Percentiles rank a stretch among this genome's conserved stretches.
These are phyloP conservation scores for Pachypeltis micranthus DNA, from an alignment of 1,140 invertebrate species.

Conservation along the genomic window DNA sequence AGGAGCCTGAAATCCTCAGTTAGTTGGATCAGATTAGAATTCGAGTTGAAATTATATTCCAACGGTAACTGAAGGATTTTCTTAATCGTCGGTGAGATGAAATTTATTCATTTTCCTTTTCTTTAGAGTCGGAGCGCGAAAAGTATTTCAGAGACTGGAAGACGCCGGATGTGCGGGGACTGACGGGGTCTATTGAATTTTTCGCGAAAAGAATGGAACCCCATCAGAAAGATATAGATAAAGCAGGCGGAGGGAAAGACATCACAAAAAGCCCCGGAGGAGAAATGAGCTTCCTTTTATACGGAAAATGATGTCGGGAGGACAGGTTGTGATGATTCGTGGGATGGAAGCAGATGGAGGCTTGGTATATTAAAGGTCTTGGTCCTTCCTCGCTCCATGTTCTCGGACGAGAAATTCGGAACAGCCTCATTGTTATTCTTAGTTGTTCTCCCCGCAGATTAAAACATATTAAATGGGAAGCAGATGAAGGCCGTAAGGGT, in stretches of 20 bases:
- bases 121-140: too few relatives aligned
- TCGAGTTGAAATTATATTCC: too few relatives aligned
- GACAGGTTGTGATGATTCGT: slow-evolving; percentile 5
- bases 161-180: too few relatives aligned
- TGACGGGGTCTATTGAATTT: slow-evolving; percentile 7
- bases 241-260: neutral
- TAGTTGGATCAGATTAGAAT: too few relatives aligned
- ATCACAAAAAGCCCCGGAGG: neutral
- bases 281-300: slow-evolving; percentile 9
- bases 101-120: too few relatives aligned
- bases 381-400: neutral
- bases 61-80: too few relatives aligned
- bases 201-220: slow-evolving; percentile 2
- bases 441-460: neutral
- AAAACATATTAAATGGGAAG: neutral
- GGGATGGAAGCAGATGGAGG: neutral
- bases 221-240: slow-evolving; percentile 8
- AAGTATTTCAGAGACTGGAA: too few relatives aligned
- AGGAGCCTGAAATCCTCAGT: too few relatives aligned
- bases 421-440: neutral
- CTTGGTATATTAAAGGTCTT: neutral
- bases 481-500: too few relatives aligned
- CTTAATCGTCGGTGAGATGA: too few relatives aligned
- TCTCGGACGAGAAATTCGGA: neutral
- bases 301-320: slow-evolving; percentile 4